Percentiles rank a stretch among this genome's conserved stretches.
Evolutionary conservation across 1,140 invertebrate species (phyloP).

Genomic region (Neotoxoptera formosana): DNA sequence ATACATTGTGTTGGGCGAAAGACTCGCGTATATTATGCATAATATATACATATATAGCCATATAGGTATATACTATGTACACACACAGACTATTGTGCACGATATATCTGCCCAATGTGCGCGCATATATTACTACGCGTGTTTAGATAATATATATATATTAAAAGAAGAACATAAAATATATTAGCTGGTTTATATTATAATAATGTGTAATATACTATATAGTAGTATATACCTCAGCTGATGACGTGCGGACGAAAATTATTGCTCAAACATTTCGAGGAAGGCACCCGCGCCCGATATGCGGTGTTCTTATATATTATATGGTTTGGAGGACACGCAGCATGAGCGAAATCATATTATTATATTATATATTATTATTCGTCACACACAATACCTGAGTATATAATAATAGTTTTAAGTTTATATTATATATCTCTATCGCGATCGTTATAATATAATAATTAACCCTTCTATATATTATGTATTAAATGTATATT

Average conservation of each 20-base stretch:
- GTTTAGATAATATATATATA: background rate
- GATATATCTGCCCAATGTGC: background rate
- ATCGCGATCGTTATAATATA: background rate
- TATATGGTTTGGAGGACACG: slow-evolving; percentile 10
- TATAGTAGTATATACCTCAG: too few relatives aligned
- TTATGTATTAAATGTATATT: background rate
- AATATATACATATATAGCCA: too few relatives aligned
- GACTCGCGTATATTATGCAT: background rate
- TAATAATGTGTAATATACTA: too few relatives aligned
- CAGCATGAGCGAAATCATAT: background rate
- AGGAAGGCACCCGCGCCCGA: background rate
- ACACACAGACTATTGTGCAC: too few relatives aligned
- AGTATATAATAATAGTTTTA: background rate
- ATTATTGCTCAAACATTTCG: background rate
- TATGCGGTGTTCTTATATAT: background rate
- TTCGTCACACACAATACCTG: background rate
- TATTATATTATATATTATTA: background rate
- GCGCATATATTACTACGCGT: slow-evolving; percentile 8
- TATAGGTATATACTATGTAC: too few relatives aligned
- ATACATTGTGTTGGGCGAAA: background rate
- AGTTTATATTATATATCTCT: background rate
- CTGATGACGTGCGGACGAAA: background rate
- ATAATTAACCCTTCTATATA: background rate
- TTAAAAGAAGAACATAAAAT: background rate
- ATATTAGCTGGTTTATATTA: background rate